Percentiles rank a stretch among this genome's conserved stretches.
Conservation (phyloP, 2,888 invertebrate species). For the Orthonychiurus folsomi region DNA sequence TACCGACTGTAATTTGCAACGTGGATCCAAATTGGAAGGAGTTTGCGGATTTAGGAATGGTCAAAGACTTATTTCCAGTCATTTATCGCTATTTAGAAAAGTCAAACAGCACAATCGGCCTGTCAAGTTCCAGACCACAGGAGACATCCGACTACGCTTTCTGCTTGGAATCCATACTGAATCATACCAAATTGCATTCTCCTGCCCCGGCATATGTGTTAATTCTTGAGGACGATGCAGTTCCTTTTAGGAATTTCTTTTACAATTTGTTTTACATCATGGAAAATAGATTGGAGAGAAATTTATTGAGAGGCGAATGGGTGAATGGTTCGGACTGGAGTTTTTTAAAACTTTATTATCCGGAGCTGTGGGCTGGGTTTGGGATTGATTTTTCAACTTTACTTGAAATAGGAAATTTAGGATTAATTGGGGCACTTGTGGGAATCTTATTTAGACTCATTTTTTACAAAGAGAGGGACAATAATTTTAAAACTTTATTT, state of each 20-base stretch:
- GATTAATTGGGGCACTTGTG: neutral
- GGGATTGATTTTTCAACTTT: neutral
- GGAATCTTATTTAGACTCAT: neutral
- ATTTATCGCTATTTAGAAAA: neutral
- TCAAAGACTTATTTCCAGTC: neutral
- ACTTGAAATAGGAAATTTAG: neutral
- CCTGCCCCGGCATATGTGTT: neutral
- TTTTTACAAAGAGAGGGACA: neutral
- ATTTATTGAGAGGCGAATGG: neutral
- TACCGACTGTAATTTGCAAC: neutral
- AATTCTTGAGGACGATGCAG: neutral
- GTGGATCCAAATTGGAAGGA: neutral
- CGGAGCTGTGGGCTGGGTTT: neutral
- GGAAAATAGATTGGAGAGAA: neutral
- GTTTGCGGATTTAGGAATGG: neutral
- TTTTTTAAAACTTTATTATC: neutral
- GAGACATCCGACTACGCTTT: neutral
- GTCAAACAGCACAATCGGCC: neutral
- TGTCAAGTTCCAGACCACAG: neutral
- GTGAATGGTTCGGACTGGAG: neutral
- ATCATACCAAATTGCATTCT: neutral
- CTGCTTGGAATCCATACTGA: neutral
- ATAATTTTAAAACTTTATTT: neutral
- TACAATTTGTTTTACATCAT: neutral
- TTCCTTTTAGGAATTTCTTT: neutral